Evolutionary conservation across 2,113 vertebrate genomes (phyloP), one percentile per base, ranked within the genome.

Genomic region (Peromyscus californicus): DNA sequence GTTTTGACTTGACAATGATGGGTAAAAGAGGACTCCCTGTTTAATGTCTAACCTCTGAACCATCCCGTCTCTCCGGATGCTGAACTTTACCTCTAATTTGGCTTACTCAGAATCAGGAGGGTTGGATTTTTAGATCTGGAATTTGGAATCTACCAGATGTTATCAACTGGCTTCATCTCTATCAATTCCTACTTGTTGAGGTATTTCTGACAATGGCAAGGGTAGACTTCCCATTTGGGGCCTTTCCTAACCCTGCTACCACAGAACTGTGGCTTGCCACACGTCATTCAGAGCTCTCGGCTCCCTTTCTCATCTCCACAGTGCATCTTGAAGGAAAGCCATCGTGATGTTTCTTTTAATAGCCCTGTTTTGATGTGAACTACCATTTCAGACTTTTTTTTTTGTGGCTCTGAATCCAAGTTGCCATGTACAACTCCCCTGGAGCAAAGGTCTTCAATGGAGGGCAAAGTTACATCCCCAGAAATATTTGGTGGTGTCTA

Each of bases 21-120:
- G 7, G 2, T 15, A 59, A 76, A 83, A n/a, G 91, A 21, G 19
- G 45, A 42, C 89, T 95, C 0, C 1, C 42, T 96, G 57, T 70
- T 85, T 97, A 97, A 89, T 80, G 3, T 69, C 84, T 97, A 80
- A 76, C 69, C 61, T 97, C 21, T 7, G 39, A 91, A 92, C 95
- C 95, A 95, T n/a, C 31, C 24, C 76, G 92, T 90, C 26, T 93
- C 88, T 96, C 74, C 79, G 11, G 63, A 85, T 90, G 86, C 42
- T 90, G 78, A 94, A 92, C 33, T 96, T 91, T 1, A n/a, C 36
- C 70, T 80, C 70, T 59, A 11, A 48, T 57, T 61, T 97, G 59
- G 45, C 19, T 79, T 39, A 72, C 39, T 39, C 70, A 72, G 36
- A 72, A 21, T 72, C 36, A 39, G 16, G 39, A 91, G 74, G 59